Percentiles rank a stretch among this genome's conserved stretches.
Evolutionary conservation across 2,888 invertebrate species (phyloP).

Genomic region (Formica aserva): DNA sequence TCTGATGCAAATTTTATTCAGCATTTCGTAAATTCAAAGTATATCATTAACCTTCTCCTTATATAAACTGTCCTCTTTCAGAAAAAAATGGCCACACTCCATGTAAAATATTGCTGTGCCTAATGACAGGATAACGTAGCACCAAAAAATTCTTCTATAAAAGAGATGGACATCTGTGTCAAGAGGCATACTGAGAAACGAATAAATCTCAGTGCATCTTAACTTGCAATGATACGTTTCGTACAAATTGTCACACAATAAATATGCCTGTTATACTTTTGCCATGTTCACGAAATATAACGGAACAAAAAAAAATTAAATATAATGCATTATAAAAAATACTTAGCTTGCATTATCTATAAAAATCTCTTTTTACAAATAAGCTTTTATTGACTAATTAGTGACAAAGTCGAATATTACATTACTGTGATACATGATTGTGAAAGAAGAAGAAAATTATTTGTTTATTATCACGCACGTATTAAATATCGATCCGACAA

Average conservation of each 20-base stretch:
- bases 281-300: not conserved
- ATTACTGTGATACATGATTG: not conserved
- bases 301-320: not conserved
- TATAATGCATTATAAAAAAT: not conserved
- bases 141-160: conserved; percentile 9
- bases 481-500: conserved; percentile 29
- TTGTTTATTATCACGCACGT: conserved; percentile 4
- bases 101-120: conserved; percentile 45
- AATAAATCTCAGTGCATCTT: not conserved
- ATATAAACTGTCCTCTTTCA: conserved; percentile 35
- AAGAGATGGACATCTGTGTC: conserved; percentile 1
- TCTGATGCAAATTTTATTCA: conserved; percentile 72
- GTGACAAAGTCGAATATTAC: not conserved
- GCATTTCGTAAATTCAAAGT: conserved; percentile 63
- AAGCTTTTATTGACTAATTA: not conserved
- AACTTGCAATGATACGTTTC: not conserved
- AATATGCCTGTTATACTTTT: not conserved
- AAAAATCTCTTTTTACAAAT: not conserved
- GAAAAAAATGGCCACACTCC: conserved; percentile 11
- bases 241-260: not conserved
- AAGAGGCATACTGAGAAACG: conserved; percentile 3
- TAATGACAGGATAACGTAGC: conserved; percentile 34
- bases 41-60: conserved; percentile 64
- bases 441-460: not conserved
- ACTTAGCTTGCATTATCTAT: not conserved